Conservation (phyloP, 2,113 vertebrate genomes). For the Mus pahari region DNA sequence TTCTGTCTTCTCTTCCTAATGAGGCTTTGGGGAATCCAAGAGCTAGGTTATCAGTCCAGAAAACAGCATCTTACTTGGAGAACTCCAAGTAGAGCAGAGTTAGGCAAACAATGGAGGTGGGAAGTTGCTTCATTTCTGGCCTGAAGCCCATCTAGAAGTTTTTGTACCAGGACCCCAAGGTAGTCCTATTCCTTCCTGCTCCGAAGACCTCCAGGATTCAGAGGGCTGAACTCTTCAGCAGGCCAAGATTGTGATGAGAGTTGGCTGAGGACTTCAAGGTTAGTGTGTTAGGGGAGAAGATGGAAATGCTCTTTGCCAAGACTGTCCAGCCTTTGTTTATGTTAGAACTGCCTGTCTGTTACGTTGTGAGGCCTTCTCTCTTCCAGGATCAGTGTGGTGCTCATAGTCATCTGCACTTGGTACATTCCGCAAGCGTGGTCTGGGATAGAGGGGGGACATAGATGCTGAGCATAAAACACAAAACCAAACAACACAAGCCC, state of each 20-base stretch:
- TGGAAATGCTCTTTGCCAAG: neutral
- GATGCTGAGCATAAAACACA: neutral
- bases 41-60: constrained; percentile 67
- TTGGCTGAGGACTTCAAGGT: constrained; percentile 21
- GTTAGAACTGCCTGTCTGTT: neutral
- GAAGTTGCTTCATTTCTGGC: constrained; percentile 62
- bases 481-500: neutral
- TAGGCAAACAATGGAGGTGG: constrained; percentile 38
- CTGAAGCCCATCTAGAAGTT: constrained; percentile 49
- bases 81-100: constrained; percentile 43
- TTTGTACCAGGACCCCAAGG: constrained; percentile 15
- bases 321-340: neutral
- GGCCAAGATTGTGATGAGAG: constrained; percentile 47
- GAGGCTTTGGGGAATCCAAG: neutral
- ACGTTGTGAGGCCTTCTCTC: neutral
- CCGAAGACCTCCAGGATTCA: constrained; percentile 26
- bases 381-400: neutral
- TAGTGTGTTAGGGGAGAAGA: neutral
- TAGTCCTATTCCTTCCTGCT: constrained; percentile 51
- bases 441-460: neutral
- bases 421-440: neutral
- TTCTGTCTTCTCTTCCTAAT: neutral
- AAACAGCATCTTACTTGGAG: constrained; percentile 42
- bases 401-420: neutral
- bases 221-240: constrained; percentile 19